Percentiles rank a stretch among this genome's conserved stretches.
Conservation (phyloP, 2,113 vertebrate genomes). For the Loxodonta africana region DNA sequence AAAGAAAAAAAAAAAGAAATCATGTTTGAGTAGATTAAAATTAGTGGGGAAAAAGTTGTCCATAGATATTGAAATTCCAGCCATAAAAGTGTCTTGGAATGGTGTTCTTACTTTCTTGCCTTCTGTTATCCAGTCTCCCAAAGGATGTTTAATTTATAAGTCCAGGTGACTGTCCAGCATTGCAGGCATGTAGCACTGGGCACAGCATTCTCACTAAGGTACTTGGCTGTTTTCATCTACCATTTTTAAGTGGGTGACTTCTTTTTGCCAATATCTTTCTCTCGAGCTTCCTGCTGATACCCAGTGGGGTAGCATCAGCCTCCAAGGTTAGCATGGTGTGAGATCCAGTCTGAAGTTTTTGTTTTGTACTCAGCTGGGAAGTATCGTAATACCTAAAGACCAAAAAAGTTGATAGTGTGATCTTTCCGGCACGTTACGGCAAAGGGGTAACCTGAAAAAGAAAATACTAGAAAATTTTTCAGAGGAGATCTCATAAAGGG, state of each 20-base stretch:
- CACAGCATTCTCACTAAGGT: neutral
- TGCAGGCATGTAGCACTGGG: neutral
- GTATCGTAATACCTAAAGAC: neutral
- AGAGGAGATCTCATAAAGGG: neutral
- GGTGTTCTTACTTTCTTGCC: neutral
- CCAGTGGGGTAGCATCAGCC: neutral
- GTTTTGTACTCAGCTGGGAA: constrained; percentile 25
- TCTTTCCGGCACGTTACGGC: neutral
- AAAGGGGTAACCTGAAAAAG: neutral
- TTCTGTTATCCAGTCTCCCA: neutral
- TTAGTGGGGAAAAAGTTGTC: neutral
- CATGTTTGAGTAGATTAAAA: neutral
- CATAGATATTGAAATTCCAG: neutral
- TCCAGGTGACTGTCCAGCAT: neutral
- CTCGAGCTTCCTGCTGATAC: neutral
- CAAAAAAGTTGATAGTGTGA: neutral
- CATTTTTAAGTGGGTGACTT: neutral
- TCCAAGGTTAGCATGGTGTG: neutral
- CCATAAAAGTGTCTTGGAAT: neutral
- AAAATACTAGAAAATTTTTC: neutral
- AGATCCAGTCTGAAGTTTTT: neutral
- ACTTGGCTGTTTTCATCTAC: neutral
- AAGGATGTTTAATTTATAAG: neutral
- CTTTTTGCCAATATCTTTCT: neutral
- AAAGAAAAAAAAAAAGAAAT: neutral